These are phyloP conservation scores for Pterocles burchelli DNA, from an alignment of 2,113 vertebrate genomes.

Conservation along the genomic window DNA sequence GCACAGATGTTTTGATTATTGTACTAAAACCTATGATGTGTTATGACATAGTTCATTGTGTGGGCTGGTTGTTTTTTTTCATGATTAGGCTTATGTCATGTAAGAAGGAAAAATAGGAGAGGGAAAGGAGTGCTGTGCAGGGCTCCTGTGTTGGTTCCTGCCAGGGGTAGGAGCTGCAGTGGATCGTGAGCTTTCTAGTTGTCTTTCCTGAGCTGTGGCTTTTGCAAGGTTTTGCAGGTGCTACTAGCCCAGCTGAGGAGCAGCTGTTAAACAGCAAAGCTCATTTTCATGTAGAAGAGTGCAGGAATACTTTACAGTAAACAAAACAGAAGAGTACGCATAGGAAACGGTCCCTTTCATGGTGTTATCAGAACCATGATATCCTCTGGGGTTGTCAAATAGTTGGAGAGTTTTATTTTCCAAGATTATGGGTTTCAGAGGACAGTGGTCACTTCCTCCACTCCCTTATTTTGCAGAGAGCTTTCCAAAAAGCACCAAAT, in stretches of 20 bases:
- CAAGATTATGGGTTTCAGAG: not conserved
- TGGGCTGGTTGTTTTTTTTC: not conserved
- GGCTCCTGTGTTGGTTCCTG: not conserved
- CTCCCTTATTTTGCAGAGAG: not conserved
- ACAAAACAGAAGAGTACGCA: not conserved
- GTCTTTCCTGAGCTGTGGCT: not conserved
- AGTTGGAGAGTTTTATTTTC: not conserved
- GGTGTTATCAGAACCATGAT: not conserved
- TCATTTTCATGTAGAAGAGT: not conserved
- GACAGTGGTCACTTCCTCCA: not conserved
- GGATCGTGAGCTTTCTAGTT: not conserved
- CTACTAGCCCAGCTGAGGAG: not conserved
- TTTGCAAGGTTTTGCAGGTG: not conserved
- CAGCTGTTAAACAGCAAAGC: not conserved
- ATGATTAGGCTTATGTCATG: too few relatives aligned
- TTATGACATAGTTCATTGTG: not conserved
- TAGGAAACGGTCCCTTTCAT: not conserved
- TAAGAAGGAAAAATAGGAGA: not conserved
- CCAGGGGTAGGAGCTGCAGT: not conserved
- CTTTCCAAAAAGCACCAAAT: not conserved
- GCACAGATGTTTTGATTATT: not conserved
- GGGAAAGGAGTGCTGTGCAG: not conserved
- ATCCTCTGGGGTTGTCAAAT: not conserved
- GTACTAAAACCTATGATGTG: not conserved
- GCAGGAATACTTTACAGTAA: not conserved